Conservation (phyloP, 2,888 invertebrate species). For the Calameuta idolon region DNA sequence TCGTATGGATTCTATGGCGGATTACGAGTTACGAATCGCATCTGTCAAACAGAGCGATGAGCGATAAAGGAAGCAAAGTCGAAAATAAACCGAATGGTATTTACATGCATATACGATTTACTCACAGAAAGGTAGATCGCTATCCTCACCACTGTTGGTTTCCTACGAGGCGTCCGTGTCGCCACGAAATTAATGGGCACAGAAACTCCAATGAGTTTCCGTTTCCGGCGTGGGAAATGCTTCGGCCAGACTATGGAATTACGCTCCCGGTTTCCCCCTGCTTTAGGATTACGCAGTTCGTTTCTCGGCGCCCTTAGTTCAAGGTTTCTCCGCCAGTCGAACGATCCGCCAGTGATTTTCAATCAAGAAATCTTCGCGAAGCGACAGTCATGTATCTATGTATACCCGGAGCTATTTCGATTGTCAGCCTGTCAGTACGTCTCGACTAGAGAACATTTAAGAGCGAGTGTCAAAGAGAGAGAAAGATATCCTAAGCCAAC, state of each 20-base stretch:
- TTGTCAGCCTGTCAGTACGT: background rate
- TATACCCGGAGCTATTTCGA: background rate
- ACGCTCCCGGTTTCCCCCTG: background rate
- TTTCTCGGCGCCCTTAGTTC: background rate
- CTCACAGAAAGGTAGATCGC: background rate
- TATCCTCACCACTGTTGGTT: background rate
- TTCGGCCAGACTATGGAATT: background rate
- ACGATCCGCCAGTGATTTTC: background rate
- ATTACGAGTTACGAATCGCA: background rate
- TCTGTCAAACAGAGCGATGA: background rate
- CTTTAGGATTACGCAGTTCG: background rate
- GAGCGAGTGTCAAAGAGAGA: background rate
- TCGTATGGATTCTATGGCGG: background rate
- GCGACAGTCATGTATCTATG: background rate
- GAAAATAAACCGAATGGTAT: background rate
- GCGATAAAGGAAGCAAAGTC: background rate
- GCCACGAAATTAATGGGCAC: slow-evolving; percentile 32
- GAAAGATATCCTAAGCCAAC: background rate
- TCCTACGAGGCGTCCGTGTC: background rate
- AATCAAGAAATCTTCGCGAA: background rate
- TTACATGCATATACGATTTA: background rate
- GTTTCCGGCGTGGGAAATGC: slow-evolving; percentile 21
- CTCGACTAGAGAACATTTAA: background rate
- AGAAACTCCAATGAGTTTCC: slow-evolving; percentile 29
- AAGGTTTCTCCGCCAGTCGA: background rate